phyloP scores from a whole-genome alignment of 2,113 vertebrate species.

The Antechinus flavipes region DNA sequence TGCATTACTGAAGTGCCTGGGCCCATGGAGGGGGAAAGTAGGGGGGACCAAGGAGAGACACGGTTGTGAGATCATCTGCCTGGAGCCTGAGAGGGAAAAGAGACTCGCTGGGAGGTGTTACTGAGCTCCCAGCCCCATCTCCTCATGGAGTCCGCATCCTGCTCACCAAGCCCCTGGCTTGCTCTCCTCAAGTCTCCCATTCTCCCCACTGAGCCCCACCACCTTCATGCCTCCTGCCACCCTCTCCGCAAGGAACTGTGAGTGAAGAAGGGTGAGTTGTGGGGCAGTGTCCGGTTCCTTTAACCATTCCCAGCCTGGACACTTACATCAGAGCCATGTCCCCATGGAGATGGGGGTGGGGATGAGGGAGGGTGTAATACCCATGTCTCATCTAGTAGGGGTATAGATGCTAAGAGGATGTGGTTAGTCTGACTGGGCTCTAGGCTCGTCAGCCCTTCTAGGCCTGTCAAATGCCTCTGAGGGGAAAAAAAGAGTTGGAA shows the following conservation, averaged over 20 bases:
- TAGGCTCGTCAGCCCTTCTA: neutral
- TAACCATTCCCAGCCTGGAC: neutral
- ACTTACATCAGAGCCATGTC: neutral
- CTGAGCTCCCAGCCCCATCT: neutral
- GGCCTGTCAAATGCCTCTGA: neutral
- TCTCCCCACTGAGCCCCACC: neutral
- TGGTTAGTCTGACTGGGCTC: neutral
- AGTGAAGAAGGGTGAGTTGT: too few species aligned
- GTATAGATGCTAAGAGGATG: neutral
- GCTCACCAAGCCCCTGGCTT: neutral
- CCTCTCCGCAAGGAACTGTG: neutral
- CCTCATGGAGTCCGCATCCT: neutral
- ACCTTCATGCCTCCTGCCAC: neutral
- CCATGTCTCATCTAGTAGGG: neutral
- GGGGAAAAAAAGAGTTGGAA: neutral
- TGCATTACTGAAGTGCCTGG: conserved; percentile 98
- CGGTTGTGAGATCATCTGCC: neutral
- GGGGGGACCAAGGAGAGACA: conserved; percentile 21
- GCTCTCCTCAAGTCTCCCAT: neutral
- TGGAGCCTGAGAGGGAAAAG: conserved; percentile 1
- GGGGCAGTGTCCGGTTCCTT: neutral
- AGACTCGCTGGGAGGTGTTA: neutral
- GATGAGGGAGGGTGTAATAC: neutral
- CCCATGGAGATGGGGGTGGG: neutral
- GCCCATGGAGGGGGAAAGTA: conserved; percentile 63